These are phyloP conservation scores for Creontiades dilutus DNA, from an alignment of 2,888 invertebrate species.

Conservation along the genomic window DNA sequence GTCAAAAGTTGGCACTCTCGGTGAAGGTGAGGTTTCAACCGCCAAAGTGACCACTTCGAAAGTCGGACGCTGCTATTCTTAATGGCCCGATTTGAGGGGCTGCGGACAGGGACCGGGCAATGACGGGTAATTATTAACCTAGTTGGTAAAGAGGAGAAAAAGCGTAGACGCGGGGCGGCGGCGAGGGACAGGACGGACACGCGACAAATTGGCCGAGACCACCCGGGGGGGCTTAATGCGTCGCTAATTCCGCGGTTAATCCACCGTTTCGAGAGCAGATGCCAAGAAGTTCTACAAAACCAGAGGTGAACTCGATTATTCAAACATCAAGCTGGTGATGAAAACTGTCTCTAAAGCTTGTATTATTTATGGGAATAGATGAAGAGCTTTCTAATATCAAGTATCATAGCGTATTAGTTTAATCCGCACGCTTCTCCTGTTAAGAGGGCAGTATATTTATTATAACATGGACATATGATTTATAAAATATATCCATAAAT, in stretches of 20 bases:
- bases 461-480: no score
- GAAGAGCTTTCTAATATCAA: no score
- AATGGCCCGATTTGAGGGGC: background rate
- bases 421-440: no score
- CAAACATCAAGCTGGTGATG: background rate
- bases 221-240: background rate
- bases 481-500: no score
- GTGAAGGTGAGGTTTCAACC: background rate
- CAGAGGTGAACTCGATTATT: background rate
- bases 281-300: slow-evolving; percentile 24
- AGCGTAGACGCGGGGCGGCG: background rate
- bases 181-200: background rate
- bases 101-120: background rate
- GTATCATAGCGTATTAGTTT: no score
- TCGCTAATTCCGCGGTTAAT: slow-evolving; percentile 46
- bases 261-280: background rate
- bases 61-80: slow-evolving; percentile 20
- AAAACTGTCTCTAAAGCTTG: background rate
- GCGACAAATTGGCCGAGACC: slow-evolving; percentile 28
- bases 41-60: slow-evolving; percentile 24
- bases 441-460: no score
- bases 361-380: background rate
- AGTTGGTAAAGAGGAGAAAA: background rate
- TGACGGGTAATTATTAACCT: background rate
- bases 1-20: background rate